Base-by-base conservation (phyloP, 2,888 invertebrate species). In the Anthoptus insignis region DNA sequence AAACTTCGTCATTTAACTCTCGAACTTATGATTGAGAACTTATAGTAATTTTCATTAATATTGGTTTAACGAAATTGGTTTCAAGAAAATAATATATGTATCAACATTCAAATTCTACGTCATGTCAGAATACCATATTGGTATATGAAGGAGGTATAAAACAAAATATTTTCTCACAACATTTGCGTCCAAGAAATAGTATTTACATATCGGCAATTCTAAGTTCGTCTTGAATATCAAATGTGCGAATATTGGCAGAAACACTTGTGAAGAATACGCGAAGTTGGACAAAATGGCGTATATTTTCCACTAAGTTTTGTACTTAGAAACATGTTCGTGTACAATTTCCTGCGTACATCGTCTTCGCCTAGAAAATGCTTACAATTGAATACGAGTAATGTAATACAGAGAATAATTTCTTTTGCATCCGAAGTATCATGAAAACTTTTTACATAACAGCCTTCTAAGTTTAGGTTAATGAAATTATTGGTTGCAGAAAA, bases 121-220 rank as follows among this genome's bases (percentile, higher is more conserved):
- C 91, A 91, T 87, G 59, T 91, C n/a, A n/a, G n/a, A n/a, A n/a
- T n/a, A n/a, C n/a, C n/a, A n/a, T n/a, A 76, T 70, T 90, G 89
- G 65, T 89, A 91, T n/a, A n/a, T n/a, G n/a, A 27, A 85, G 49
- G 29, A 75, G 88, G 76, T 76, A 84, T 60, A 77, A 75, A 19
- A 69, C 24, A 66, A 84, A 89, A 75, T 86, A 84, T 2, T 74
- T 71, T 4, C 78, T 67, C 21, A 84, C 74, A 3, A 75, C 22
- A 50, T 86, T 79, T 11, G 84, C 81, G 21, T 73, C 79, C 58
- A 91, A 74, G 70, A 91, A 91, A 72, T 86, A 88, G 73, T 88
- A 91, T 71, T 83, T 82, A 70, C 86, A 88, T 68, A 91, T 76
- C 1, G 91, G 90, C 58, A 91, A 75, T 52, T 83, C 79, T 19